A percentile compares a stretch with the other conserved stretches of the same genome.
Evolutionary conservation across 1,140 invertebrate species (phyloP).

Genomic region (Hylaeus volcanicus): DNA sequence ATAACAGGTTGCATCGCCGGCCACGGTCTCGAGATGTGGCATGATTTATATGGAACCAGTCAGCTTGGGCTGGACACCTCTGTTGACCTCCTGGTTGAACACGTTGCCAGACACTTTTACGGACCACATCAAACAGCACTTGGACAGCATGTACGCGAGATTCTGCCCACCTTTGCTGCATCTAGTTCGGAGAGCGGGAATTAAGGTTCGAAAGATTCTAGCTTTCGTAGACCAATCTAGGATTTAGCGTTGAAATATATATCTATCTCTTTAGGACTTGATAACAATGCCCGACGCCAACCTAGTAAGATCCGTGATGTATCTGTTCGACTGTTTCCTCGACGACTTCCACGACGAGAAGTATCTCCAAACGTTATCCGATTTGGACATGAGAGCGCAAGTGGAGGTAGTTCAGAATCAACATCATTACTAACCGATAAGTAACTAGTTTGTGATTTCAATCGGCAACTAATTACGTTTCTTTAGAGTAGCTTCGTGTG

Average conservation of each 20-base stretch:
- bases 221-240: background rate
- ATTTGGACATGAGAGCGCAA: slow-evolving; percentile 89
- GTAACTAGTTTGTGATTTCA: no score
- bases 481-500: no score
- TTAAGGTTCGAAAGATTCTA: slow-evolving; percentile 78
- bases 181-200: slow-evolving; percentile 85
- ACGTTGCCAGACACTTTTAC: slow-evolving; percentile 86
- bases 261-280: slow-evolving; percentile 86
- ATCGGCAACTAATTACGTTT: no score
- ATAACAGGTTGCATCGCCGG: slow-evolving; percentile 89
- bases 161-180: slow-evolving; percentile 88
- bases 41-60: slow-evolving; percentile 98
- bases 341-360: slow-evolving; percentile 93
- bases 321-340: slow-evolving; percentile 93
- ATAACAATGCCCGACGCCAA: slow-evolving; percentile 92
- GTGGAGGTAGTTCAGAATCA: slow-evolving; percentile 82
- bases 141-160: slow-evolving; percentile 87
- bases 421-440: background rate
- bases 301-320: slow-evolving; percentile 90
- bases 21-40: slow-evolving; percentile 94
- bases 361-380: slow-evolving; percentile 85
- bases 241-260: background rate
- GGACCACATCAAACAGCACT: slow-evolving; percentile 85
- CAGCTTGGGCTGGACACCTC: slow-evolving; percentile 92
- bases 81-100: slow-evolving; percentile 94